Conservation (phyloP, 2,113 vertebrate genomes). For the Oenanthe melanoleuca region DNA sequence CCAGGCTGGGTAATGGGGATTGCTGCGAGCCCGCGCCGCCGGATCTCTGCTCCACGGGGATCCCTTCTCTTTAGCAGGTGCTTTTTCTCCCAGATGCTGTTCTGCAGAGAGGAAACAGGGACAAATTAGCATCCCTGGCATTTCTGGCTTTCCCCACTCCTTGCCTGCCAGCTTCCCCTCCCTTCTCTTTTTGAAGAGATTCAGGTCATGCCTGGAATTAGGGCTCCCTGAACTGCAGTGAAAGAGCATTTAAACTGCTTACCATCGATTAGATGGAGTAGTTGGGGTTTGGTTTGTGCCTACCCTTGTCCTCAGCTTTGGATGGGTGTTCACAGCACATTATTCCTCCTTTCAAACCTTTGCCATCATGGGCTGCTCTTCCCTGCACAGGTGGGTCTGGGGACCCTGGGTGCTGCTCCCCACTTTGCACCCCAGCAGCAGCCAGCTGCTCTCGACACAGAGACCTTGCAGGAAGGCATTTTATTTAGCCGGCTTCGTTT, state of each 20-base stretch:
- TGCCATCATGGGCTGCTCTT: not conserved
- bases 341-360: not conserved
- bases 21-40: not conserved
- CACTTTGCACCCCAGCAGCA: not conserved
- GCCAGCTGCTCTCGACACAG: not conserved
- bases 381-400: not conserved
- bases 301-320: not conserved
- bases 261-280: not conserved
- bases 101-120: not conserved
- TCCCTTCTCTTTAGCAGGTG: not conserved
- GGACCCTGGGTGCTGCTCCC: not conserved
- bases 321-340: accelerated
- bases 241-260: constrained; percentile 40
- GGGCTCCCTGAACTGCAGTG: constrained; percentile 41
- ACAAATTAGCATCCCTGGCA: not conserved
- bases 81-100: not conserved
- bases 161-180: not conserved
- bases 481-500: not conserved
- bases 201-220: constrained; percentile 62
- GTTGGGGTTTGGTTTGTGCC: not conserved
- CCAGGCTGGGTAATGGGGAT: not conserved
- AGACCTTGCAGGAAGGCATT: constrained; percentile 17
- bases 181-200: constrained; percentile 8
- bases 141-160: not conserved
- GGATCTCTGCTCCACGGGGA: not conserved